Evolutionary conservation across 2,797 vertebrate genomes (phyloP).

Genomic region (Semaprochilodus insignis): DNA sequence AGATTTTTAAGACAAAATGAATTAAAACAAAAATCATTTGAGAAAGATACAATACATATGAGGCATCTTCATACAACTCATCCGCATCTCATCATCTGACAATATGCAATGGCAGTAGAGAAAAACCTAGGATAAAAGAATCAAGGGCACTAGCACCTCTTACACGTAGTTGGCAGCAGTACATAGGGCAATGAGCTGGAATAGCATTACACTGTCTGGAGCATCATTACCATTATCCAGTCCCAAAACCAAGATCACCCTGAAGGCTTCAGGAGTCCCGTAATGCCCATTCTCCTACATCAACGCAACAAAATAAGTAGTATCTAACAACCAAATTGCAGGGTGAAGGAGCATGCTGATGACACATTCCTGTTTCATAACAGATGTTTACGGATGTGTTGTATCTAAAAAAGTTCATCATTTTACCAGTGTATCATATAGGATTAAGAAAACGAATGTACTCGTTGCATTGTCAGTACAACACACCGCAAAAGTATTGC

Average conservation of each 20-base stretch:
- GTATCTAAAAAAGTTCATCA: neutral
- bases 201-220: neutral
- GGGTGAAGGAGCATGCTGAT: neutral
- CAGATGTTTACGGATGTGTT: neutral
- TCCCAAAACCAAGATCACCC: conserved; percentile 3
- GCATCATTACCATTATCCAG: neutral
- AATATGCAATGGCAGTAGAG: conserved; percentile 2
- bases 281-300: neutral
- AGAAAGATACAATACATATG: neutral
- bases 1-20: neutral
- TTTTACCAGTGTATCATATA: neutral
- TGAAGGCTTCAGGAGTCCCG: neutral
- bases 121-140: neutral
- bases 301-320: neutral
- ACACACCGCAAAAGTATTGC: conserved; percentile 24
- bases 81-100: neutral
- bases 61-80: conserved; percentile 13
- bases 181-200: conserved; percentile 16
- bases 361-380: conserved; percentile 6
- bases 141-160: neutral
- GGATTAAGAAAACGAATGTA: neutral
- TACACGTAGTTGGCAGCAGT: conserved; percentile 10
- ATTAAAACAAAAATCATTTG: neutral
- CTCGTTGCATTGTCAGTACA: neutral
- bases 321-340: neutral